phyloP scores from a whole-genome alignment of 2,113 vertebrate species.

The Xiphophorus maculatus region DNA sequence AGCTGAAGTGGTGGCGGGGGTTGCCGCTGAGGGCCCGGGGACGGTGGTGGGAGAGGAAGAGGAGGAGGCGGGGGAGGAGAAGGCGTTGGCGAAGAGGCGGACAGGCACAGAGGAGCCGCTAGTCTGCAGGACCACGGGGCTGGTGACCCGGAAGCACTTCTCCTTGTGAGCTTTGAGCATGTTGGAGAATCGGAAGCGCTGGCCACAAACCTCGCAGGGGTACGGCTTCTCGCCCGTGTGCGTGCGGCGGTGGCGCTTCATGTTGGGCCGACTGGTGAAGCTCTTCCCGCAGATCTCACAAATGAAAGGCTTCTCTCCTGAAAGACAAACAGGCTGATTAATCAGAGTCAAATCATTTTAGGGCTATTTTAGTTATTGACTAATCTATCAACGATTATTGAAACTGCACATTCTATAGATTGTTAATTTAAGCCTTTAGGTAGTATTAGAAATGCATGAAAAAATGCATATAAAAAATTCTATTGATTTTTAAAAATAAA shows the following conservation, averaged over 20 bases:
- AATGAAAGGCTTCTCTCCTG: conserved; percentile 98
- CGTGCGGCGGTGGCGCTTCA: conserved; percentile 96
- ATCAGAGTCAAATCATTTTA: background rate
- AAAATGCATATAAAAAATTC: too few species aligned
- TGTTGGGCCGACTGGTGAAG: conserved; percentile 98
- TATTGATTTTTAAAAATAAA: too few species aligned
- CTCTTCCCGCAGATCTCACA: conserved; percentile 99
- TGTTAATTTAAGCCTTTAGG: too few species aligned
- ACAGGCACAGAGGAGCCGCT: conserved; percentile 82
- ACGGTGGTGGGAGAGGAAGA: conserved; percentile 77
- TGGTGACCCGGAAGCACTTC: conserved; percentile 97
- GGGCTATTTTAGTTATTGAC: too few species aligned
- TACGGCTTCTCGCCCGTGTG: conserved; percentile 99
- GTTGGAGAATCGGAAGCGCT: conserved; percentile 98
- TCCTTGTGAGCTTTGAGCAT: conserved; percentile 99
- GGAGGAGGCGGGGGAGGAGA: conserved; percentile 74
- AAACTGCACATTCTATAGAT: too few species aligned
- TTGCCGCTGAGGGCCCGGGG: conserved; percentile 56
- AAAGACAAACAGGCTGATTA: conserved; percentile 16
- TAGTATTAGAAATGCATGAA: too few species aligned
- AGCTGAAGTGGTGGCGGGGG: conserved; percentile 56
- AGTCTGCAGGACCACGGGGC: conserved; percentile 86
- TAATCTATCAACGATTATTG: too few species aligned
- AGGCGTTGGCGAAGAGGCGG: conserved; percentile 78
- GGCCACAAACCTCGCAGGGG: conserved; percentile 94